These are phyloP conservation scores for Cotesia typhae DNA, from an alignment of 1,140 invertebrate species.

Conservation along the genomic window DNA sequence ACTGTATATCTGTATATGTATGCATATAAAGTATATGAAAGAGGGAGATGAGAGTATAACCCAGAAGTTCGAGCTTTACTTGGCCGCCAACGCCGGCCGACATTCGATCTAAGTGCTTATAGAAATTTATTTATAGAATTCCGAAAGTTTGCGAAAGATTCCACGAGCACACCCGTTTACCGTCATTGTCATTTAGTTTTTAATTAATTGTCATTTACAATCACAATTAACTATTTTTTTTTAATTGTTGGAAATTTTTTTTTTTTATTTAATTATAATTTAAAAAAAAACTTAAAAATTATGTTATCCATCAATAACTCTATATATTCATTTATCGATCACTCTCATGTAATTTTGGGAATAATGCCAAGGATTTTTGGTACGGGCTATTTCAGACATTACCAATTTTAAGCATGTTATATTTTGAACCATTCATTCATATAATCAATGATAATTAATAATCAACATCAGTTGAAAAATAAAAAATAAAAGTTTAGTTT, in stretches of 20 bases:
- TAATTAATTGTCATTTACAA: background rate
- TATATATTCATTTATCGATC: background rate
- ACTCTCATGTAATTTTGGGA: conserved; percentile 35
- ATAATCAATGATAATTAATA: too few species aligned
- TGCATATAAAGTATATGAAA: conserved; percentile 27
- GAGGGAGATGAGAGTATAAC: conserved; percentile 42
- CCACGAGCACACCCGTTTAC: background rate
- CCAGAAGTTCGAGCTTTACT: conserved; percentile 64
- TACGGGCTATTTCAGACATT: conserved; percentile 20
- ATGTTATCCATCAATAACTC: background rate
- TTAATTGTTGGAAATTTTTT: too few species aligned
- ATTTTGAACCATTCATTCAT: too few species aligned
- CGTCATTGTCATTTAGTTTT: background rate
- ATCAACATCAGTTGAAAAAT: too few species aligned
- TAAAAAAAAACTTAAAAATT: background rate
- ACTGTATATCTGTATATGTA: too few species aligned
- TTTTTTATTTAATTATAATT: background rate
- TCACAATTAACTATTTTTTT: background rate
- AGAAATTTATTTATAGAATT: conserved; percentile 60
- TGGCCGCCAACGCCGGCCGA: conserved; percentile 63
- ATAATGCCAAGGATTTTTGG: conserved; percentile 34
- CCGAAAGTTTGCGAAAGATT: conserved; percentile 58
- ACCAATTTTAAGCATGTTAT: background rate
- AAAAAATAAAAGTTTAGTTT: background rate
- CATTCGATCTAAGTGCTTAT: conserved; percentile 62